These are phyloP conservation scores for Trisateles emortualis DNA, from an alignment of 2,888 invertebrate species.

Conservation along the genomic window DNA sequence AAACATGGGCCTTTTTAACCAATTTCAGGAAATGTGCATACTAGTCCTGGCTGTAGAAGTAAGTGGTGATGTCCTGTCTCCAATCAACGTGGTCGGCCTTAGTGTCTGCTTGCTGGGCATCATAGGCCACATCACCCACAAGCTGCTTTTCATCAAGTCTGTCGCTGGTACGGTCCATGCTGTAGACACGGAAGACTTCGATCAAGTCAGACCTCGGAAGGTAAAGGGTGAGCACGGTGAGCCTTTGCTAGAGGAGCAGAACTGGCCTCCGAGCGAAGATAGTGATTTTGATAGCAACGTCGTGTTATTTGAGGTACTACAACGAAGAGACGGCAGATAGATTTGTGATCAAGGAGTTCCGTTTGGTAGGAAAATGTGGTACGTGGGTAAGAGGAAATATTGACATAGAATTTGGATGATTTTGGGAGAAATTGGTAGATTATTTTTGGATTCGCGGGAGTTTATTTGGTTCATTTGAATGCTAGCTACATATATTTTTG, in stretches of 20 bases:
- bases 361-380: slow-evolving; percentile 10
- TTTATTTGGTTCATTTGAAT: background rate
- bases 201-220: slow-evolving; percentile 40
- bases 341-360: slow-evolving; percentile 26
- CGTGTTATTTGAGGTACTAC: slow-evolving; percentile 86
- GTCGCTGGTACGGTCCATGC: slow-evolving; percentile 67
- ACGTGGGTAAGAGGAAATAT: background rate
- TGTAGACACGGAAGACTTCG: slow-evolving; percentile 63
- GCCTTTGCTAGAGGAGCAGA: slow-evolving; percentile 68
- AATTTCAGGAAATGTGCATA: slow-evolving; percentile 95
- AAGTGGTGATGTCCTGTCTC: slow-evolving; percentile 94
- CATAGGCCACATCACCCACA: slow-evolving; percentile 93
- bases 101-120: slow-evolving; percentile 96
- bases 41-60: slow-evolving; percentile 95
- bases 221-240: slow-evolving; percentile 60
- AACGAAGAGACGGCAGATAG: slow-evolving; percentile 78
- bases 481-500: background rate
- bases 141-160: slow-evolving; percentile 76
- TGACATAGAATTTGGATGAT: background rate
- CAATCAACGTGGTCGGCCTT: slow-evolving; percentile 94
- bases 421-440: background rate
- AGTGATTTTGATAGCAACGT: slow-evolving; percentile 83
- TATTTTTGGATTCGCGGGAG: background rate
- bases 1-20: no score
- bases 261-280: slow-evolving; percentile 70